Evolutionary conservation across 2,797 vertebrate species (phyloP).

Genomic region (Paramormyrops hopkinsi): DNA sequence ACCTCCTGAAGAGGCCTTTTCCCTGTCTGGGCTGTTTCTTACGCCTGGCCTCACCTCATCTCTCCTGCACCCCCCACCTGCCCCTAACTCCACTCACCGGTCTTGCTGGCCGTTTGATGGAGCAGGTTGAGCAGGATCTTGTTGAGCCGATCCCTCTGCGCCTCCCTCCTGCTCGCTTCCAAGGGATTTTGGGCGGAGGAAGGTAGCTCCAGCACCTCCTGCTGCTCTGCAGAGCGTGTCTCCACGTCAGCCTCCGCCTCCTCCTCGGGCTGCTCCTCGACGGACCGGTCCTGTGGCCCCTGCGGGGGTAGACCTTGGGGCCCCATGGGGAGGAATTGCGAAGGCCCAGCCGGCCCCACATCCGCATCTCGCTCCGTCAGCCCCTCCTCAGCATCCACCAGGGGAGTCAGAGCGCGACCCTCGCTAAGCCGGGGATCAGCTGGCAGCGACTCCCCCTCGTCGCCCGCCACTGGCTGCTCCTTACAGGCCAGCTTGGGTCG

Average conservation of each 20-base stretch:
- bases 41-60: not conserved
- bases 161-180: constrained; percentile 68
- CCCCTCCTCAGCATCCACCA: constrained; percentile 49
- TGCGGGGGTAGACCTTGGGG: constrained; percentile 51
- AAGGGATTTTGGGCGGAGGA: not conserved
- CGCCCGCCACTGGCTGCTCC: constrained; percentile 37
- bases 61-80: not conserved
- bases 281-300: constrained; percentile 61
- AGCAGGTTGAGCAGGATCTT: constrained; percentile 81
- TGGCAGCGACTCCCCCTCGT: constrained; percentile 72
- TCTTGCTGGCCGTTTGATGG: constrained; percentile 77
- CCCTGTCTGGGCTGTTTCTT: not conserved
- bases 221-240: constrained; percentile 39
- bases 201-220: constrained; percentile 39
- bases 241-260: constrained; percentile 54
- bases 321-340: not conserved
- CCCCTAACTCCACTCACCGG: constrained; percentile 54
- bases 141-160: constrained; percentile 81
- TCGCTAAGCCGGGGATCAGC: constrained; percentile 56
- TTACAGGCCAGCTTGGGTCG: constrained; percentile 54
- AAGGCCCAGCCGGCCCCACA: not conserved
- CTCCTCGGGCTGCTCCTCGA: constrained; percentile 57
- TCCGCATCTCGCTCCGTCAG: constrained; percentile 14
- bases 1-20: too few species aligned
- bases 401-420: constrained; percentile 43